Evolutionary conservation across 1,140 invertebrate genomes (phyloP).

Genomic region (Lepidurus apus): DNA sequence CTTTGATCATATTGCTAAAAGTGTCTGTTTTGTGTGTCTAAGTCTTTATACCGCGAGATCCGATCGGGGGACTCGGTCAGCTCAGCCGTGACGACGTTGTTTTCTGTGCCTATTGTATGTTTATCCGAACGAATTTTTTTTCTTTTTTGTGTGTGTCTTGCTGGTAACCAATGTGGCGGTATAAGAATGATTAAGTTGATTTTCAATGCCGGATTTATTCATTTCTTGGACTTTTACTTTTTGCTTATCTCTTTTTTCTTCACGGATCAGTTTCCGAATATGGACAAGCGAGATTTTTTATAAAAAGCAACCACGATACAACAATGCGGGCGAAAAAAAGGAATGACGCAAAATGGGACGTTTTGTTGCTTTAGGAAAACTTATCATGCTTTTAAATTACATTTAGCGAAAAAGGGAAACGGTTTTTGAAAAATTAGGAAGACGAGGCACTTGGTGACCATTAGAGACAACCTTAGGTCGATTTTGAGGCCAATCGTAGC

Average conservation of each 20-base stretch:
- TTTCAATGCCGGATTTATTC: not conserved
- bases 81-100: not conserved
- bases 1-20: not conserved
- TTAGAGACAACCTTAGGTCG: not conserved
- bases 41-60: not conserved
- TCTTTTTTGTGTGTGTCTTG: not conserved
- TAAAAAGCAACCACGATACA: not conserved
- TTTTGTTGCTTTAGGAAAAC: not conserved
- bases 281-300: not conserved
- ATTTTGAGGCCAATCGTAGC: not conserved
- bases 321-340: not conserved
- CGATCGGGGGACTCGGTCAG: not conserved
- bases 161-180: not conserved
- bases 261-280: not conserved
- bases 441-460: not conserved
- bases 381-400: not conserved
- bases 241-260: not conserved
- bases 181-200: not conserved
- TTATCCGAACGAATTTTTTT: slow-evolving; percentile 12
- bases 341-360: not conserved
- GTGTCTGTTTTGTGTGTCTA: not conserved
- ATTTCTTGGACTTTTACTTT: not conserved
- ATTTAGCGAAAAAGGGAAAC: not conserved
- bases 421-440: not conserved
- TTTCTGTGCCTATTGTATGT: slow-evolving; percentile 20